A percentile compares a stretch with the other conserved stretches of the same genome.
These are phyloP conservation scores for Chloroceryle inda DNA, from an alignment of 2,797 vertebrate species.

Conservation along the genomic window DNA sequence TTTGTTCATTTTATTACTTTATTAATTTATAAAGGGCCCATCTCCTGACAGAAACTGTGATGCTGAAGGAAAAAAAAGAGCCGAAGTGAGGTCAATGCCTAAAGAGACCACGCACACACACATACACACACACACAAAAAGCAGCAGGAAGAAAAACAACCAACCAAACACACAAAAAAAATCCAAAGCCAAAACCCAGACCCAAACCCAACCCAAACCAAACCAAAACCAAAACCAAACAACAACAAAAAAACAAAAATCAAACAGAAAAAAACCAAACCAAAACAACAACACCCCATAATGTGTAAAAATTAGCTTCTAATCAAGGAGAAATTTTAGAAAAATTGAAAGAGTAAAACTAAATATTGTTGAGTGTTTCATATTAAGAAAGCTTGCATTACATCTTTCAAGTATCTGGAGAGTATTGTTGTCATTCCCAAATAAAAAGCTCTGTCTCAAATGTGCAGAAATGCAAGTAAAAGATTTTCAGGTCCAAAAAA, in stretches of 20 bases:
- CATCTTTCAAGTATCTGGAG: background rate
- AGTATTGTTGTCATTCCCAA: background rate
- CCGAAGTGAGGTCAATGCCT: background rate
- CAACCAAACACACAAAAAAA: no score
- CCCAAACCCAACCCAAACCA: no score
- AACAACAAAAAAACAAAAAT: no score
- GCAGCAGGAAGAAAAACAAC: background rate
- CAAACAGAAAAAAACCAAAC: no score
- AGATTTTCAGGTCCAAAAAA: background rate
- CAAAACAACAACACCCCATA: background rate
- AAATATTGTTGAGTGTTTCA: background rate
- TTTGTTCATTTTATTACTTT: slow-evolving; percentile 43
- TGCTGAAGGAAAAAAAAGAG: background rate
- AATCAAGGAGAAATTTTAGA: background rate
- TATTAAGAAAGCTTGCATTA: background rate
- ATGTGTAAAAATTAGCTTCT: background rate
- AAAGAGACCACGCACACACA: background rate
- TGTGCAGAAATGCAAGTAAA: background rate
- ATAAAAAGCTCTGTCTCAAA: background rate
- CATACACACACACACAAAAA: rapidly evolving
- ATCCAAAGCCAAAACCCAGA: no score
- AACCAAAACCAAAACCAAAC: no score
- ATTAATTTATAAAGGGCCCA: slow-evolving; percentile 38
- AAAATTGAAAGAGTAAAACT: background rate
- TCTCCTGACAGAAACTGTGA: background rate